A percentile compares a stretch with the other conserved stretches of the same genome.
Evolutionary conservation across 2,888 invertebrate species (phyloP).

Genomic region (Rhorus exstirpatorius): DNA sequence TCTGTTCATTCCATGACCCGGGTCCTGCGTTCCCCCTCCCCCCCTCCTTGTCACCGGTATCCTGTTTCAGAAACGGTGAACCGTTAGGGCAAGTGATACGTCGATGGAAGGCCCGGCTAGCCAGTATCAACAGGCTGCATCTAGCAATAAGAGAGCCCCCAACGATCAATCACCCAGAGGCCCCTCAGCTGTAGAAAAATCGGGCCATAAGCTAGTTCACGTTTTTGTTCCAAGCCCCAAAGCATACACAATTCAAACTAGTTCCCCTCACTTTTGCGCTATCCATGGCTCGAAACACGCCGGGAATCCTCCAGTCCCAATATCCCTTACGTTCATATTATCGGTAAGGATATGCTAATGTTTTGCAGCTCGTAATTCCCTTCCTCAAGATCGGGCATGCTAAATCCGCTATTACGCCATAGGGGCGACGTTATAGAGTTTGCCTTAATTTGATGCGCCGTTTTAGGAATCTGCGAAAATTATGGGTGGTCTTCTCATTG

Average conservation of each 20-base stretch:
- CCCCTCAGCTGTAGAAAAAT: too few species aligned
- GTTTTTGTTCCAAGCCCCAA: conserved; percentile 80
- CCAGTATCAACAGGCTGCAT: conserved; percentile 82
- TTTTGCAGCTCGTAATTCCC: conserved; percentile 33
- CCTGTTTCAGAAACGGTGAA: conserved; percentile 55
- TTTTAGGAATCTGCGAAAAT: too few species aligned
- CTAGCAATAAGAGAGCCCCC: conserved; percentile 72
- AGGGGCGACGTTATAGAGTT: not conserved
- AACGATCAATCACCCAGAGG: conserved; percentile 83
- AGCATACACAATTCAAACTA: conserved; percentile 6
- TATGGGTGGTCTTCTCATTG: too few species aligned
- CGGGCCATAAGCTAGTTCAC: conserved; percentile 54
- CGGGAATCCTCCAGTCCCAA: conserved; percentile 5
- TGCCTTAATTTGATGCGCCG: conserved; percentile 11
- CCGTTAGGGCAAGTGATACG: not conserved
- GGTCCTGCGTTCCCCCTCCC: conserved; percentile 66
- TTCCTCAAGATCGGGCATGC: not conserved
- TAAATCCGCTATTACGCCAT: not conserved
- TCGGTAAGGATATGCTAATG: conserved; percentile 23
- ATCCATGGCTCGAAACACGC: conserved; percentile 20
- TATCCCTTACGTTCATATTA: conserved; percentile 46
- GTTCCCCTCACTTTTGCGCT: not conserved
- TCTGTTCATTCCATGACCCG: conserved; percentile 5
- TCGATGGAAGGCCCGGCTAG: conserved; percentile 15
- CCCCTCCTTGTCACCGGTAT: conserved; percentile 48